phyloP scores from a whole-genome alignment of 2,888 invertebrate genomes.

The Noctuana brunneofusca region DNA sequence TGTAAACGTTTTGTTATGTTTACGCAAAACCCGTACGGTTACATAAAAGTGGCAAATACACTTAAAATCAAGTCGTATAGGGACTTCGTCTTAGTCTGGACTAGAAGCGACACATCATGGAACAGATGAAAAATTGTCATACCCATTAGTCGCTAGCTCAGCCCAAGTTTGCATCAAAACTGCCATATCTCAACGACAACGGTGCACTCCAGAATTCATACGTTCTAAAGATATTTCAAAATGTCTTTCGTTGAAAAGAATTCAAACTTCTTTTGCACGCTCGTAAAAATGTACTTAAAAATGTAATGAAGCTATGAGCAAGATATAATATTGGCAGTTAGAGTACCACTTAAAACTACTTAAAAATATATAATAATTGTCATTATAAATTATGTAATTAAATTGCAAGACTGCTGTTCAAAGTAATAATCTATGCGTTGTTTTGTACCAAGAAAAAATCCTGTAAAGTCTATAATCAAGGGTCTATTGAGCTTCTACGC shows the following conservation, averaged over 20 bases:
- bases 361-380: too few relatives aligned
- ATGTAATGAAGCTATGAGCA: not conserved
- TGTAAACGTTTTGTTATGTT: too few relatives aligned
- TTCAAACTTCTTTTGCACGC: not conserved
- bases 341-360: too few relatives aligned
- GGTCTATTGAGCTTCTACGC: too few relatives aligned
- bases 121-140: constrained; percentile 10
- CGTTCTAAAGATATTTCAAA: constrained; percentile 10
- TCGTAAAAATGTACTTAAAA: not conserved
- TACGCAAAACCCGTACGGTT: too few relatives aligned
- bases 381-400: too few relatives aligned
- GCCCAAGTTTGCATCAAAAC: constrained; percentile 20
- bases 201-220: constrained; percentile 6
- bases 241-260: constrained; percentile 6
- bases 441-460: too few relatives aligned
- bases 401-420: too few relatives aligned
- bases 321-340: too few relatives aligned
- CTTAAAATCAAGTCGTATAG: too few relatives aligned
- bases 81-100: not conserved
- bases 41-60: not conserved
- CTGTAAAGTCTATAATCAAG: too few relatives aligned
- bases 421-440: too few relatives aligned
- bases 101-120: not conserved
- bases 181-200: constrained; percentile 17
- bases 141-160: constrained; percentile 16